Evolutionary conservation across 2,888 invertebrate species (phyloP).

Genomic region (Gandaritis pyraliata): DNA sequence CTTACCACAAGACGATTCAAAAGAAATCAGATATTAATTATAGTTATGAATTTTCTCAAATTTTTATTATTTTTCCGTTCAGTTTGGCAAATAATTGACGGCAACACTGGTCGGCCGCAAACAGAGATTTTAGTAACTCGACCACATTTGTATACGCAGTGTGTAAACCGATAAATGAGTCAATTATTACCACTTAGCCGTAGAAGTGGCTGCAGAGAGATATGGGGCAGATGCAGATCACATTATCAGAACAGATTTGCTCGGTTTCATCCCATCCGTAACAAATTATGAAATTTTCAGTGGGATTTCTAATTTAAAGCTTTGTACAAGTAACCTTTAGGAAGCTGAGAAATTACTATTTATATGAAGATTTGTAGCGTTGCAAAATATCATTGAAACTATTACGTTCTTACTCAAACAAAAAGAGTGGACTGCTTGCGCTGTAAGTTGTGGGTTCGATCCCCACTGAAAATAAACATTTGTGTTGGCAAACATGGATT

Average conservation of each 20-base stretch:
- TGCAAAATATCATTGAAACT: no score
- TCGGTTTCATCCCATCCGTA: slow-evolving; percentile 41
- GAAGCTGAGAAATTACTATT: slow-evolving; percentile 1
- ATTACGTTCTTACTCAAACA: no score
- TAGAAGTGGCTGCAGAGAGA: slow-evolving; percentile 38
- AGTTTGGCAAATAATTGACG: not conserved
- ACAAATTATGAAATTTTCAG: slow-evolving; percentile 42
- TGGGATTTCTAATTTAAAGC: no score
- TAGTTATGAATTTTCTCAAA: no score
- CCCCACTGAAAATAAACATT: no score
- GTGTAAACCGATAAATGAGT: slow-evolving; percentile 43
- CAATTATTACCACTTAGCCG: slow-evolving; percentile 45
- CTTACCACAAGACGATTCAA: no score
- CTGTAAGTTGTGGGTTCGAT: no score
- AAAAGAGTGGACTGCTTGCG: no score
- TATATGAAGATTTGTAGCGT: no score
- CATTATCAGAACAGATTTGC: slow-evolving; percentile 41
- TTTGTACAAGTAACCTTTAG: slow-evolving; percentile 33
- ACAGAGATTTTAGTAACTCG: slow-evolving; percentile 58
- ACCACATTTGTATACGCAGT: slow-evolving; percentile 39
- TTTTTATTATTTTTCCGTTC: no score
- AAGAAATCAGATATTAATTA: no score
- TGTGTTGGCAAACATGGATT: no score
- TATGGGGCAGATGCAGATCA: slow-evolving; percentile 37
- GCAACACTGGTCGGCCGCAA: slow-evolving; percentile 24